Percentiles rank a stretch among this genome's conserved stretches.
Conservation (phyloP, 2,888 invertebrate species). For the Shargacucullia verbasci region DNA sequence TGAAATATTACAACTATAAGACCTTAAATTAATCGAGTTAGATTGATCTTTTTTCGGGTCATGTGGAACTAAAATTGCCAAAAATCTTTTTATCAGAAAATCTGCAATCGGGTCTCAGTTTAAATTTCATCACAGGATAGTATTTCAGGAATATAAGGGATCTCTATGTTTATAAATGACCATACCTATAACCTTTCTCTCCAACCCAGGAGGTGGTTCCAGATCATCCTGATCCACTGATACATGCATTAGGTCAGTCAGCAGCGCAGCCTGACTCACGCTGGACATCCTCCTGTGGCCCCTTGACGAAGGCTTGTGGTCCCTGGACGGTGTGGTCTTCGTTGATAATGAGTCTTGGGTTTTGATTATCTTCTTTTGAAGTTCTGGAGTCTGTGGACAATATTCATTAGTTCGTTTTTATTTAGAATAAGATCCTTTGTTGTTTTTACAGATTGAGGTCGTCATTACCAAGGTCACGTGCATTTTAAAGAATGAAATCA, state of each 20-base stretch:
- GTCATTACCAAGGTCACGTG: too few relatives aligned
- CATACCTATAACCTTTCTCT: constrained; percentile 78
- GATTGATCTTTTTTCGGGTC: too few relatives aligned
- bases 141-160: too few relatives aligned
- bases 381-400: constrained; percentile 78
- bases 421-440: too few relatives aligned
- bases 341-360: constrained; percentile 66
- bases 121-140: too few relatives aligned
- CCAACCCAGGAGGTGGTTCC: constrained; percentile 72
- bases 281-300: constrained; percentile 81
- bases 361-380: constrained; percentile 73
- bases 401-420: background rate
- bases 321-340: constrained; percentile 74
- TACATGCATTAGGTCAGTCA: constrained; percentile 79
- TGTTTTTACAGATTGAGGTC: too few relatives aligned
- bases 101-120: too few relatives aligned
- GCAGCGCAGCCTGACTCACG: constrained; percentile 73
- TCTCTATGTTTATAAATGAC: too few relatives aligned
- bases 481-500: too few relatives aligned
- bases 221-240: constrained; percentile 73
- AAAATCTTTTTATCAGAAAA: too few relatives aligned
- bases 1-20: background rate
- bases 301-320: constrained; percentile 64
- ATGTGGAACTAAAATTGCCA: too few relatives aligned
- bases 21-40: background rate